Base-by-base conservation (phyloP, 2,888 invertebrate species). In the Stenotaenia linearis region DNA sequence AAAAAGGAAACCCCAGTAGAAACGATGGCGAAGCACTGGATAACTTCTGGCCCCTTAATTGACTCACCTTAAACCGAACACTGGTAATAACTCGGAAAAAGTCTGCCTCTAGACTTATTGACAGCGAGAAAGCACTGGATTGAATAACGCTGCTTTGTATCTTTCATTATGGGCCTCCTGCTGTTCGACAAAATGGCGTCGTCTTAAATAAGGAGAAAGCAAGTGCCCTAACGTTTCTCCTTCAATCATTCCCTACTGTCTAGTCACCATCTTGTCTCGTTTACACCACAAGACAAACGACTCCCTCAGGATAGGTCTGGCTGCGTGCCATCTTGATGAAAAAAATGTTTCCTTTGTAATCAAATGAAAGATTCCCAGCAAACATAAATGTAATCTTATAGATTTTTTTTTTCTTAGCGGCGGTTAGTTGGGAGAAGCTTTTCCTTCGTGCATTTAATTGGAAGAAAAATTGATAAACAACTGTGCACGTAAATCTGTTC, bases 241-340 rank as follows among this genome's bases (percentile, higher is more conserved):
- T 25, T 28, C 61, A 61, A 61, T 61, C 61, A 61, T 61, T 61
- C 61, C 25, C 9, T 61, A 15, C 10, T 61, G 40, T 56, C 61
- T 61, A 15, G 25, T 28, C 61, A 23, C 61, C 61, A 61, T 61
- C 61, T 61, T 61, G 61, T 61, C 61, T 61, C 61, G 61, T 61
- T 61, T 61, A 61, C 61, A 61, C 25, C 28, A 61, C 61, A 61
- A 61, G 61, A 61, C 61, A 61, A 61, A 61, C 61, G 61, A 61
- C 61, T 61, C 61, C 61, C 61, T 10, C 12, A 61, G 61, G 61
- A 61, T 2, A 23, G 25, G 61, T 61, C 56, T 61, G 61, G 61
- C 61, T 23, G 12, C 23, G 10, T 61, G 61, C 61, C 61, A 61
- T 25, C 28, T 61, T 25, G 28, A 61, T 25, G 15, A 61, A 61